Percentiles rank a stretch among this genome's conserved stretches.
Evolutionary conservation across 2,113 vertebrate genomes (phyloP).

Genomic region (Porphyrio hochstetteri): DNA sequence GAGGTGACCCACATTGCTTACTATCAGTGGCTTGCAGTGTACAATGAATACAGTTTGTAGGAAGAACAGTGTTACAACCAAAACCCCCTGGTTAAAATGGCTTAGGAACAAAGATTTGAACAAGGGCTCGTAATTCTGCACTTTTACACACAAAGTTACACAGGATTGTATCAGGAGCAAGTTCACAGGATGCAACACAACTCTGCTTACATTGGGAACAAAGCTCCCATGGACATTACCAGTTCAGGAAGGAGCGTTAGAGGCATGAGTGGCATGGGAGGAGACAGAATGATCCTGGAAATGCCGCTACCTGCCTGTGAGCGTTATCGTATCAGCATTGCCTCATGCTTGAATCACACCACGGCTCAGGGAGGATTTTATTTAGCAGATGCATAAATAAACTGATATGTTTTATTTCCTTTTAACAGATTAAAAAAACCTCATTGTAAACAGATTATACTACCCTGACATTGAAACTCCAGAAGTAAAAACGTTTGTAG

Average conservation of each 20-base stretch:
- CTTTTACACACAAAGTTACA: background rate
- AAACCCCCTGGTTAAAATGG: background rate
- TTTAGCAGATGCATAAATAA: background rate
- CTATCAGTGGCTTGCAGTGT: background rate
- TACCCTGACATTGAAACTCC: background rate
- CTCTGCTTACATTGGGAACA: rapidly evolving
- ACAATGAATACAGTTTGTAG: background rate
- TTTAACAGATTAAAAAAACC: background rate
- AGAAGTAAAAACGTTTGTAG: background rate
- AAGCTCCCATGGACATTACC: background rate
- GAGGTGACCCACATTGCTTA: background rate
- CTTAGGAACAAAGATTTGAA: background rate
- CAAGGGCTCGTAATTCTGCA: background rate
- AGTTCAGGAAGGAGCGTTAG: background rate
- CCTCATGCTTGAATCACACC: background rate
- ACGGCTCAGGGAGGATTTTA: background rate
- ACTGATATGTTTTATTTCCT: background rate
- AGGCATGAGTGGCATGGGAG: background rate
- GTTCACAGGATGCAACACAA: background rate
- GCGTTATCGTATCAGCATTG: background rate
- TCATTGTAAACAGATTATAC: background rate
- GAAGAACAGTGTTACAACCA: background rate
- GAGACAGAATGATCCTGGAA: background rate
- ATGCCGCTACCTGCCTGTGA: background rate
- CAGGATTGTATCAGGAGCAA: background rate